These are phyloP conservation scores for Lagenorhynchus albirostris DNA, from an alignment of 2,113 vertebrate genomes.

Conservation along the genomic window DNA sequence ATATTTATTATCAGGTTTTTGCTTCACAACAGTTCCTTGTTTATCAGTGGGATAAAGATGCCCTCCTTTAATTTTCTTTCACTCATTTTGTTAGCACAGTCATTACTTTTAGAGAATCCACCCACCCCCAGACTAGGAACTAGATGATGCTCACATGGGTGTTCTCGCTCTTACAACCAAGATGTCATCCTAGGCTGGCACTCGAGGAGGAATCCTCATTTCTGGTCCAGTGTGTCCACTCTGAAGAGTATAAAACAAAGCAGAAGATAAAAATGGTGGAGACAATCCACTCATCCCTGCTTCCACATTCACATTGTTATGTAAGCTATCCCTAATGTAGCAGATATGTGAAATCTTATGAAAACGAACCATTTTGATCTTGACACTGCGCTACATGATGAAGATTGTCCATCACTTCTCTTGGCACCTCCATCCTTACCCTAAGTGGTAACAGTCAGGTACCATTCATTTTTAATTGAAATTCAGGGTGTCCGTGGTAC, in stretches of 20 bases:
- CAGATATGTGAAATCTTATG: not conserved
- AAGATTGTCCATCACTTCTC: too few relatives aligned
- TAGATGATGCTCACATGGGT: not conserved
- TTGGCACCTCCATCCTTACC: not conserved
- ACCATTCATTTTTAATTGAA: not conserved
- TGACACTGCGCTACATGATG: not conserved
- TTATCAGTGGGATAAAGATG: not conserved
- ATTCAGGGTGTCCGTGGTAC: not conserved
- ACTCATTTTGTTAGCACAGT: too few relatives aligned
- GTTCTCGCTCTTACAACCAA: not conserved
- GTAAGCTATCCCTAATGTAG: not conserved
- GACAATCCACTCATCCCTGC: not conserved
- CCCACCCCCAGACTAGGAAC: not conserved
- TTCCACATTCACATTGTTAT: not conserved
- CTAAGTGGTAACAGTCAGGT: not conserved
- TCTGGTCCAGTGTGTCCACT: fast-evolving
- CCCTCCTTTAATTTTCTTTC: not conserved
- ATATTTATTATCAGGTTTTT: not conserved
- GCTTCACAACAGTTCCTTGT: too few relatives aligned
- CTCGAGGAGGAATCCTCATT: not conserved
- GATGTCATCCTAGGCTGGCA: not conserved
- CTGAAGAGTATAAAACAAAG: not conserved
- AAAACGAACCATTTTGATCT: not conserved
- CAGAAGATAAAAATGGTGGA: not conserved
- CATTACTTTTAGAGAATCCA: not conserved